A percentile compares a stretch with the other conserved stretches of the same genome.
Conservation (phyloP, 2,113 vertebrate genomes). For the Takifugu flavidus region DNA sequence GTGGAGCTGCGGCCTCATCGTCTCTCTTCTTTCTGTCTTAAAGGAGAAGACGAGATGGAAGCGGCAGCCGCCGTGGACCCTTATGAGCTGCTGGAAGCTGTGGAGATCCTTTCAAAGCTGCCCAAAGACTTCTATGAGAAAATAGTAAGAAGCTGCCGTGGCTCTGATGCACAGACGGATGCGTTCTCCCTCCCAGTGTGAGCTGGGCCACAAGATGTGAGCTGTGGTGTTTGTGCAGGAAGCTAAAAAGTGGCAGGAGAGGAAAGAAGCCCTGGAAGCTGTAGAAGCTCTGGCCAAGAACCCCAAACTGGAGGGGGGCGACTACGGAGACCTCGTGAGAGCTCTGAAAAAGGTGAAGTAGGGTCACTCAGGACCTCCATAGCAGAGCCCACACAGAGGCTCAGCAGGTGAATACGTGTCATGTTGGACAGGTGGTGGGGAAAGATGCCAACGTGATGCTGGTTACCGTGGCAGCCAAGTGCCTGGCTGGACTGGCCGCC, state of each 20-base stretch:
- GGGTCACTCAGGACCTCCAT: no score
- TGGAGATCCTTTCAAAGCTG: slow-evolving; percentile 94
- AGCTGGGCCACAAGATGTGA: no score
- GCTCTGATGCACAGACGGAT: no score
- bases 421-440: slow-evolving; percentile 83
- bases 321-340: slow-evolving; percentile 93
- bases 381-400: neutral
- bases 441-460: slow-evolving; percentile 98
- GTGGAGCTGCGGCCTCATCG: neutral
- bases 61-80: slow-evolving; percentile 82
- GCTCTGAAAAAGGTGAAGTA: slow-evolving; percentile 88
- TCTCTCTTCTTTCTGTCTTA: neutral
- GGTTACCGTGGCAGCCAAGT: slow-evolving; percentile 94
- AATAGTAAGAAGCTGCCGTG: slow-evolving; percentile 80
- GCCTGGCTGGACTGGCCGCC: slow-evolving; percentile 85
- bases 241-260: slow-evolving; percentile 99
- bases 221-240: slow-evolving; percentile 73
- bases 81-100: slow-evolving; percentile 92
- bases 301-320: slow-evolving; percentile 91
- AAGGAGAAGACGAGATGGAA: slow-evolving; percentile 83
- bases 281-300: slow-evolving; percentile 88
- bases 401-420: neutral
- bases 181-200: no score
- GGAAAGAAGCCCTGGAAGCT: slow-evolving; percentile 93
- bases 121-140: slow-evolving; percentile 99